Conservation (phyloP, 2,888 invertebrate species). For the Diloba caeruleocephala region DNA sequence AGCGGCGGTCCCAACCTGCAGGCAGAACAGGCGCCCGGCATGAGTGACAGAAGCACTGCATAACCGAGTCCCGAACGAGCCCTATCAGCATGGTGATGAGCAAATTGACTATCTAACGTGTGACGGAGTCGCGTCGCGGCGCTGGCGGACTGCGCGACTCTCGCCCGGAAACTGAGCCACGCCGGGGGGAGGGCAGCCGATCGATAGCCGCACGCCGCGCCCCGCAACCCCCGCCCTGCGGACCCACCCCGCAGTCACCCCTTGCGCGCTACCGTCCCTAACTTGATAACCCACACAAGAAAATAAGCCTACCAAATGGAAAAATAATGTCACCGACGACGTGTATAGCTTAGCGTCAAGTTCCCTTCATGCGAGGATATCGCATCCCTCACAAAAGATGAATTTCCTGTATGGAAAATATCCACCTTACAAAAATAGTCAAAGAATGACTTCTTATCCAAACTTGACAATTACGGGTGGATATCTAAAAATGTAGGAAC, state of each 20-base stretch:
- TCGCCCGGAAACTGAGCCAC: slow-evolving; percentile 89
- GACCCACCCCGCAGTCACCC: slow-evolving; percentile 79
- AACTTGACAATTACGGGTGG: no score
- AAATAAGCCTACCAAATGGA: slow-evolving; percentile 87
- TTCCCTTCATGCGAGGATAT: slow-evolving; percentile 52
- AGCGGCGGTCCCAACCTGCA: slow-evolving; percentile 90
- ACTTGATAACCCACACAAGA: slow-evolving; percentile 87
- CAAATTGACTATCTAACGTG: slow-evolving; percentile 85
- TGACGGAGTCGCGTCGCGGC: slow-evolving; percentile 84
- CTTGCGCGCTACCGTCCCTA: slow-evolving; percentile 80
- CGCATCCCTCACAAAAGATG: slow-evolving; percentile 33
- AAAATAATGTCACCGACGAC: slow-evolving; percentile 84
- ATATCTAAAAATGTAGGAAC: neutral
- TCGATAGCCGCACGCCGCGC: slow-evolving; percentile 88
- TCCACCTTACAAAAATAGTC: slow-evolving; percentile 5
- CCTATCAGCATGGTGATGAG: slow-evolving; percentile 94
- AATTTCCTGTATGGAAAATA: slow-evolving; percentile 22
- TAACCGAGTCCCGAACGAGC: slow-evolving; percentile 96
- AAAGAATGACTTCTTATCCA: slow-evolving; percentile 9
- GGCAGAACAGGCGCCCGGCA: slow-evolving; percentile 95
- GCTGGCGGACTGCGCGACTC: slow-evolving; percentile 90
- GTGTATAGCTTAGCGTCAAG: slow-evolving; percentile 70
- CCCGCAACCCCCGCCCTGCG: slow-evolving; percentile 82
- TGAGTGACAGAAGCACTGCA: slow-evolving; percentile 98
- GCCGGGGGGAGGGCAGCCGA: slow-evolving; percentile 89